These are phyloP conservation scores for Varanus komodoensis DNA, from an alignment of 2,113 vertebrate genomes.

Conservation along the genomic window DNA sequence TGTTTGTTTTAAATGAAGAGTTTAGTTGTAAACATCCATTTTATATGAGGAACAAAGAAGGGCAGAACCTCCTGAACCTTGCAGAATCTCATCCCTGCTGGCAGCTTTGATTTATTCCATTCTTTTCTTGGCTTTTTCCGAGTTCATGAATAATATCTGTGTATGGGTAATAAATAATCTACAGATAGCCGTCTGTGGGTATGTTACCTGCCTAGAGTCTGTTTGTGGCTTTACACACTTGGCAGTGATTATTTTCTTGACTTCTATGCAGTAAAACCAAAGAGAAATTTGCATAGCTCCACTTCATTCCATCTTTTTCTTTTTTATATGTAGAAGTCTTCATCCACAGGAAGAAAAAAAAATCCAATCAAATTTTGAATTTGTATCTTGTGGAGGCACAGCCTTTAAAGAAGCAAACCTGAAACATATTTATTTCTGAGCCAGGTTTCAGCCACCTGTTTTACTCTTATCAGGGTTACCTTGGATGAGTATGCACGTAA, in stretches of 20 bases:
- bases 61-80: slow-evolving; percentile 34
- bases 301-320: slow-evolving; percentile 63
- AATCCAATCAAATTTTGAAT: slow-evolving; percentile 32
- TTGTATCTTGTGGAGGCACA: neutral
- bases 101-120: slow-evolving; percentile 57
- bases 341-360: slow-evolving; percentile 61
- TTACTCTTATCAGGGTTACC: slow-evolving; percentile 51
- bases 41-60: neutral
- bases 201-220: slow-evolving; percentile 28
- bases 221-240: slow-evolving; percentile 31
- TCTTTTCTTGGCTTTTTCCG: slow-evolving; percentile 58
- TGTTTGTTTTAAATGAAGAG: slow-evolving; percentile 32
- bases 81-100: slow-evolving; percentile 23
- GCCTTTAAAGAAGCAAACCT: slow-evolving; percentile 18
- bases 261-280: slow-evolving; percentile 56
- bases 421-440: slow-evolving; percentile 38
- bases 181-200: slow-evolving; percentile 16
- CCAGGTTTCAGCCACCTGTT: slow-evolving; percentile 25
- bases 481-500: neutral
- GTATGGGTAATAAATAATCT: slow-evolving; percentile 56
- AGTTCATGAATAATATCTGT: slow-evolving; percentile 60
- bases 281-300: slow-evolving; percentile 63
- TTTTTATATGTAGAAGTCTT: slow-evolving; percentile 50
- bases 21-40: slow-evolving; percentile 46
- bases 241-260: slow-evolving; percentile 50